phyloP scores from a whole-genome alignment of 2,888 invertebrate genomes.

The Eupeodes latifasciatus region DNA sequence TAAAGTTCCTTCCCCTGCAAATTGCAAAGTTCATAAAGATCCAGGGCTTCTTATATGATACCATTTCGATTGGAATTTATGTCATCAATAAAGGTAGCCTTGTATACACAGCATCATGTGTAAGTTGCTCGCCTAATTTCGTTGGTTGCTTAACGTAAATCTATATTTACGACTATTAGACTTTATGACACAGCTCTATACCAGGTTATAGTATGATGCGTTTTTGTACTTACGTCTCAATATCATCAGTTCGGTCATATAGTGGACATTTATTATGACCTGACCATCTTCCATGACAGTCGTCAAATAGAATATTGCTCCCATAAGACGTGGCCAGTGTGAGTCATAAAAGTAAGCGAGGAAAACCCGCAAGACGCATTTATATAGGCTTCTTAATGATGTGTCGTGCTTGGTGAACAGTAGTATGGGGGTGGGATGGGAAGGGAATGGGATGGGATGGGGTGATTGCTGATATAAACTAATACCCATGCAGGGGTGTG shows the following conservation, averaged over 20 bases:
- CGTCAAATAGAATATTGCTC: conserved; percentile 63
- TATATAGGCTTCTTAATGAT: conserved; percentile 73
- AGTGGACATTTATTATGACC: conserved; percentile 63
- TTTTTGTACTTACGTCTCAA: conserved; percentile 53
- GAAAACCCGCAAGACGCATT: conserved; percentile 66
- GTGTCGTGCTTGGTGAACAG: conserved; percentile 46
- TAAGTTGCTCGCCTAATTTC: conserved; percentile 51
- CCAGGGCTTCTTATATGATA: conserved; percentile 47
- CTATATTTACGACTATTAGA: conserved; percentile 83
- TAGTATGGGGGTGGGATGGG: not conserved
- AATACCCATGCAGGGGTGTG: conserved; percentile 37
- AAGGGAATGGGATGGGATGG: not conserved
- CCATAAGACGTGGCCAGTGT: conserved; percentile 67
- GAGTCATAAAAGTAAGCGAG: conserved; percentile 73
- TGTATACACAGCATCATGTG: not conserved
- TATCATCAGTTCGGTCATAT: conserved; percentile 52
- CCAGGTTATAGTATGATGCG: conserved; percentile 24
- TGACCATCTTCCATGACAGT: conserved; percentile 28
- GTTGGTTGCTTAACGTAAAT: conserved; percentile 78
- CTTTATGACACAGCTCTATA: conserved; percentile 79
- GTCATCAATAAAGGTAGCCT: conserved; percentile 73
- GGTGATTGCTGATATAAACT: conserved; percentile 13
- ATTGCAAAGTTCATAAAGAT: conserved; percentile 19
- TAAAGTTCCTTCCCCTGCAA: not conserved
- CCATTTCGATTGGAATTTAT: conserved; percentile 74